A percentile compares a stretch with the other conserved stretches of the same genome.
phyloP scores from a whole-genome alignment of 2,797 vertebrate species.

The Glyptemys insculpta region DNA sequence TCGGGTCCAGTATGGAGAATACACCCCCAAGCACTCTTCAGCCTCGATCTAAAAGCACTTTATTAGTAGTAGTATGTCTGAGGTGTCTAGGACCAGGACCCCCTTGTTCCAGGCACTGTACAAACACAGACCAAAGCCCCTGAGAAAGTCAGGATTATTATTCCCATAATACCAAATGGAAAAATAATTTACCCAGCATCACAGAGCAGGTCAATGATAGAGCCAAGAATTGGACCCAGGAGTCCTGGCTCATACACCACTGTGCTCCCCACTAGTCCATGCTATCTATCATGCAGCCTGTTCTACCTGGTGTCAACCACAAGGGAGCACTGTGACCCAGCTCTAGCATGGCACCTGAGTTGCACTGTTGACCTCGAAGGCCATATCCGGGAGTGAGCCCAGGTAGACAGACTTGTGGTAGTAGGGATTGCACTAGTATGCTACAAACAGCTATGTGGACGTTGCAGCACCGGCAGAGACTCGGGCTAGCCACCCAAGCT shows the following conservation, averaged over 20 bases:
- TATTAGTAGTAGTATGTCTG: not conserved
- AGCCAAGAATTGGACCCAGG: not conserved
- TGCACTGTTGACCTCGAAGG: accelerated
- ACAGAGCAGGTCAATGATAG: not conserved
- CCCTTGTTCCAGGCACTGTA: not conserved
- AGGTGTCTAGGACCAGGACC: not conserved
- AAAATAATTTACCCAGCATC: not conserved
- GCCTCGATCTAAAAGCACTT: not conserved
- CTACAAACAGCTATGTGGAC: not conserved
- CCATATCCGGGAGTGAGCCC: not conserved
- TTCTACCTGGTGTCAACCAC: not conserved
- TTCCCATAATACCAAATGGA: not conserved
- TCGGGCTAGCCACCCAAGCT: too few relatives aligned
- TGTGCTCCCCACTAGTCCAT: not conserved
- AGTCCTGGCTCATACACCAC: not conserved
- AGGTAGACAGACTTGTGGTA: not conserved
- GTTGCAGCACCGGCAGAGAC: not conserved
- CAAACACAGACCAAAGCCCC: not conserved
- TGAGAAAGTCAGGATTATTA: not conserved
- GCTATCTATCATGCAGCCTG: not conserved
- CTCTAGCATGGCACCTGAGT: accelerated
- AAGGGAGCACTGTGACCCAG: not conserved
- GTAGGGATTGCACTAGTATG: not conserved
- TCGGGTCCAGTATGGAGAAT: too few relatives aligned
- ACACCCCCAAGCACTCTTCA: not conserved